Evolutionary conservation across 2,888 invertebrate genomes (phyloP), one percentile per base, ranked within the genome.

Genomic region (Trichogramma dendrolimi): DNA sequence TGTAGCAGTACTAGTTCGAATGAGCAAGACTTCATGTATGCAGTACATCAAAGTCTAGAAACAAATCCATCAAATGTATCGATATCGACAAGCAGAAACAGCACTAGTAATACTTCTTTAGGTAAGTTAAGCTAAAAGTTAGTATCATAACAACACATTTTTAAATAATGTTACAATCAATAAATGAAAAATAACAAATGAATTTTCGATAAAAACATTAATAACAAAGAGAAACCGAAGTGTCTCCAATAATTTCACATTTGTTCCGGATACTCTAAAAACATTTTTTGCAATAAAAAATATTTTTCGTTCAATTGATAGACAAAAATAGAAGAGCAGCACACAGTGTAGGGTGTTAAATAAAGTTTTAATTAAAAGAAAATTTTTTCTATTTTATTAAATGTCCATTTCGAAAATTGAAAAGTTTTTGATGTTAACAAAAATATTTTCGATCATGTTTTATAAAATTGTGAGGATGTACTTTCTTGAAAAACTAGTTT

Each of bases 1-100:
- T 91, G 91, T 81, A 91, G 91, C 81, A 88, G 87, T 71, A 86
- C 87, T 65, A 87, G 87, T 10, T 90, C 90, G 40, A 91, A 90
- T 55, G 91, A 91, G 50, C 94, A 94, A 80, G 94, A 95, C 81
- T 94, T 94, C 79, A 83, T 94, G 71, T 94, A 95, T 80, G 89
- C 90, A 39, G 86, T 78, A 14, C 79, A 84, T 64, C 80, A 80
- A 62, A 75, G 75, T 0, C 66, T 79, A 58, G 83, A 83, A 65
- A 74, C 76, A 4, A 77, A 77, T 73, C 80, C 80, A 60, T 78
- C 78, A 65, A 77, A 79, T 60, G 75, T 78, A 61, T 71, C 73
- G 7, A 72, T 76, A 55, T 77, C 77, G 61, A 76, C 79, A 4
- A 77, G 76, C 4, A 75, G 77, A 60, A 78, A 74, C 69, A 78